Evolutionary conservation across 2,888 invertebrate genomes (phyloP), one percentile per base, ranked within the genome.

Genomic region (Portevinia maculata): DNA sequence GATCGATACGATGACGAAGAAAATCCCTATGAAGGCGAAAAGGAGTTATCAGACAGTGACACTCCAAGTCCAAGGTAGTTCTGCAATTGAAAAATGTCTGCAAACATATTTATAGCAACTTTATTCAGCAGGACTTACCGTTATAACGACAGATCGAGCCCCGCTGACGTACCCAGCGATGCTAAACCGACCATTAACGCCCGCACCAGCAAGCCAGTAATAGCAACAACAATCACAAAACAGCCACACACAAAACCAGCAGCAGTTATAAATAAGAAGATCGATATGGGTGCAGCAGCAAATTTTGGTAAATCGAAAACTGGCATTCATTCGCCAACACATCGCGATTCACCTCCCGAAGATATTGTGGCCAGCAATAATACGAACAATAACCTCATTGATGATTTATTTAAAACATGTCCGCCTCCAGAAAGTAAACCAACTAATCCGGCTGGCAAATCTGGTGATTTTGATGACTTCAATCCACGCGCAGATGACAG

Each of bases 31-130:
- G 94, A 94, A 83, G 93, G 92, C 7, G 94, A 94, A 85, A 91
- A 92, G 59, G 94, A 94, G 86, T 94, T 94, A 86, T 94, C 94
- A 17, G 95, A 95, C 86, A 93, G 92, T 59, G 94, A 94, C 86
- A 91, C 92, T 48, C 91, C 91, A 19, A 91, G 91, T 84, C 92
- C 90, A 53, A 89, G 88, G 90, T 88, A 86, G 57, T 60, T 24
- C 0, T n/a, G n/a, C n/a, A n/a, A n/a, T n/a, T n/a, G n/a, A n/a
- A n/a, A n/a, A n/a, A n/a, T n/a, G n/a, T n/a, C n/a, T n/a, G n/a
- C n/a, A n/a, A n/a, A n/a, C n/a, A n/a, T n/a, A n/a, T 15, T 19
- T 19, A 19, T 44, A 0, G 19, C 17, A 44, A 44, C 19, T 1
- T 8, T 8, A 57, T 64, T 1, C 46, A 88, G 85, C 69, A 89